phyloP scores from a whole-genome alignment of 2,113 vertebrate genomes.

The Neodon shergylaensis region DNA sequence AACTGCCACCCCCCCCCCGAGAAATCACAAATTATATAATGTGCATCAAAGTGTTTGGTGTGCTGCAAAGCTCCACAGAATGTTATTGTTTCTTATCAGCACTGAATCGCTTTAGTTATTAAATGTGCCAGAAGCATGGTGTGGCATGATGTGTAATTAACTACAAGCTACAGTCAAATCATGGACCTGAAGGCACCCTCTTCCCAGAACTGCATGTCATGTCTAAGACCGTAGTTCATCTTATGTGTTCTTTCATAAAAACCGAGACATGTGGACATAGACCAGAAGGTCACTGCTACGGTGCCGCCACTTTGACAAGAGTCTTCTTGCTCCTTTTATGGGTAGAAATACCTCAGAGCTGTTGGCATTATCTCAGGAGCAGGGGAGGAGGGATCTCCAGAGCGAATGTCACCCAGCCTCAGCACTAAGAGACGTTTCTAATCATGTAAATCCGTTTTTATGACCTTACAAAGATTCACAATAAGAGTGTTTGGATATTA shows the following conservation, averaged over 20 bases:
- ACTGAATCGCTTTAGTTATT: conserved; percentile 71
- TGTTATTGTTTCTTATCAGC: conserved; percentile 48
- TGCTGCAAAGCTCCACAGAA: conserved; percentile 3
- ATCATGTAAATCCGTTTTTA: conserved; percentile 73
- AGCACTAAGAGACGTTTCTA: conserved; percentile 62
- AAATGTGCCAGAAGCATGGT: conserved; percentile 68
- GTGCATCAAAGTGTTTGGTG: conserved; percentile 17
- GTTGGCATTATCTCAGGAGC: conserved; percentile 50
- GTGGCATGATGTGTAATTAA: conserved; percentile 76
- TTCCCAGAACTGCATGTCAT: conserved; percentile 41
- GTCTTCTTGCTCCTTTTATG: neutral
- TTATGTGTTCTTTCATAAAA: conserved; percentile 34
- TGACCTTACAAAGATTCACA: conserved; percentile 69
- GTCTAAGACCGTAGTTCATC: conserved; percentile 57
- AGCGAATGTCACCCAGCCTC: conserved; percentile 3
- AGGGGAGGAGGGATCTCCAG: neutral
- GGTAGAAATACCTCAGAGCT: conserved; percentile 39
- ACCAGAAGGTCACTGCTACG: conserved; percentile 54
- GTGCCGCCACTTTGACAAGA: neutral
- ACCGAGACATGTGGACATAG: conserved; percentile 48
- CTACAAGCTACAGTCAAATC: conserved; percentile 72
- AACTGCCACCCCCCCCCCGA: conserved; percentile 76
- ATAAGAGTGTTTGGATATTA: conserved; percentile 65
- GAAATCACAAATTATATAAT: conserved; percentile 53
- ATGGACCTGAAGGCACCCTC: conserved; percentile 34